These are phyloP conservation scores for Odontomyia ornata DNA, from an alignment of 2,888 invertebrate species.

Conservation along the genomic window DNA sequence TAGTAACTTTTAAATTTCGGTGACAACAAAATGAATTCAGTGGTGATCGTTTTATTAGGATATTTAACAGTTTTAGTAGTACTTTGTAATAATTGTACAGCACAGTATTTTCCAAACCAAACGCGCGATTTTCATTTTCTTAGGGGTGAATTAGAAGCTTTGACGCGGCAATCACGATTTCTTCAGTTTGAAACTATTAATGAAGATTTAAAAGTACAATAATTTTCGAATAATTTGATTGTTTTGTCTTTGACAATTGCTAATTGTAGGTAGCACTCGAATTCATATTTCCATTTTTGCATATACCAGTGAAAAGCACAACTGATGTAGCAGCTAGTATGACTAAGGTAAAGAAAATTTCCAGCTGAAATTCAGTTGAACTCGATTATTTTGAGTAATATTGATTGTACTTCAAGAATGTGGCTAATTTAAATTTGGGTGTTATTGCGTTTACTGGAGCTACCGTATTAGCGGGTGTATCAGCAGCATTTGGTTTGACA, in stretches of 20 bases:
- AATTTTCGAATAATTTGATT: neutral
- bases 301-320: slow-evolving; percentile 67
- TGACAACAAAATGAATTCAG: neutral
- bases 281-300: slow-evolving; percentile 70
- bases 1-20: neutral
- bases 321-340: slow-evolving; percentile 57
- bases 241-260: no score
- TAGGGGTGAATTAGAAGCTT: slow-evolving; percentile 8
- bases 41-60: neutral
- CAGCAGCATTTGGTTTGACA: slow-evolving; percentile 55
- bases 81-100: neutral
- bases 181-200: slow-evolving; percentile 42
- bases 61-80: neutral
- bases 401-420: no score
- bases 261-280: slow-evolving; percentile 71
- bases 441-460: slow-evolving; percentile 67
- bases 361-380: neutral
- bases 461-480: slow-evolving; percentile 66
- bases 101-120: slow-evolving; percentile 4
- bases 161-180: slow-evolving; percentile 41
- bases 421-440: slow-evolving; percentile 69
- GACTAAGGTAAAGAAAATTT: slow-evolving; percentile 7
- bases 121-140: neutral
- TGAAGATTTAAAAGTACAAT: slow-evolving; percentile 44
- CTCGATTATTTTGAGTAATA: no score